Conservation (phyloP, 2,888 invertebrate species). For the Harpalus rufipes region DNA sequence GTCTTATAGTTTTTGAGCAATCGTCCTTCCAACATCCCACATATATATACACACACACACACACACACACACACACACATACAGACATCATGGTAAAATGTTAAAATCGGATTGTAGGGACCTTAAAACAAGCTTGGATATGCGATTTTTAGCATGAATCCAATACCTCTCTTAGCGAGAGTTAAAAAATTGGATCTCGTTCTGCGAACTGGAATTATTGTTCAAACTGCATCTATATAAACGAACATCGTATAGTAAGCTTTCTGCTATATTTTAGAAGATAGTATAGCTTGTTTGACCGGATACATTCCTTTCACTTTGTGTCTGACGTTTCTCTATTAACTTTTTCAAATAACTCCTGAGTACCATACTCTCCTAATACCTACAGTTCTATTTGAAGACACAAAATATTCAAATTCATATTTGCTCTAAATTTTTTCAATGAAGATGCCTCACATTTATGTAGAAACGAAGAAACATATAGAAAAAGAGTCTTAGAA, state of each 20-base stretch:
- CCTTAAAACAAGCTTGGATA: not conserved
- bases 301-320: not conserved
- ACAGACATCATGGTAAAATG: not conserved
- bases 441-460: not conserved
- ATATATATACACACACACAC: no score
- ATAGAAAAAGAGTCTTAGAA: not conserved
- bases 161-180: no score
- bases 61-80: not conserved
- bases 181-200: no score
- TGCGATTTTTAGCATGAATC: no score
- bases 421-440: not conserved
- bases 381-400: not conserved
- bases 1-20: no score
- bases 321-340: not conserved
- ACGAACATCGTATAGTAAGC: not conserved
- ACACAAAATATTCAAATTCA: slow-evolving; percentile 1
- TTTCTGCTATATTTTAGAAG: not conserved
- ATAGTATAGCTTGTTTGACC: not conserved
- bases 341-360: not conserved
- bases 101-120: not conserved
- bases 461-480: not conserved
- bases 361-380: not conserved
- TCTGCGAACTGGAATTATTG: no score
- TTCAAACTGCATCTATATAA: no score
- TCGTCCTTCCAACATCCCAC: no score